Conservation (phyloP, 2,113 vertebrate genomes). For the Ploceus nigricollis region DNA sequence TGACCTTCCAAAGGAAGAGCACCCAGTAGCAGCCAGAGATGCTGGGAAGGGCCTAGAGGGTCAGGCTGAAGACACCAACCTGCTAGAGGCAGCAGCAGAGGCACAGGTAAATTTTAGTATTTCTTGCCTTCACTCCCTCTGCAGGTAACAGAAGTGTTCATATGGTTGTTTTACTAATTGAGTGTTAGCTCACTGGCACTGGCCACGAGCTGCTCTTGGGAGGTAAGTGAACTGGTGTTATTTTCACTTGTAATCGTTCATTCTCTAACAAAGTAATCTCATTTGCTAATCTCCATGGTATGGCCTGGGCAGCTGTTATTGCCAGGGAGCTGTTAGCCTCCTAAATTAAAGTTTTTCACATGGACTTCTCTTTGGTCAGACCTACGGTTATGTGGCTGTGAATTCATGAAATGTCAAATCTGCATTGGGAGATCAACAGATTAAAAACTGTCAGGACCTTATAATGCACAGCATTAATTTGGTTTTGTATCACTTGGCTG, state of each 20-base stretch:
- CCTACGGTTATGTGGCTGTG: not conserved
- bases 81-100: not conserved
- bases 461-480: not conserved
- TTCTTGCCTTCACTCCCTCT: fast-evolving
- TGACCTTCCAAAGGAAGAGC: slow-evolving; percentile 67
- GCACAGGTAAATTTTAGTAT: slow-evolving; percentile 31
- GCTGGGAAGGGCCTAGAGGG: not conserved
- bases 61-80: not conserved
- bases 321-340: not conserved
- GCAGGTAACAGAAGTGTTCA: not conserved
- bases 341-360: not conserved
- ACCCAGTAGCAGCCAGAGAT: slow-evolving; percentile 16
- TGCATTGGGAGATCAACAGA: not conserved
- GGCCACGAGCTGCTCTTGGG: not conserved
- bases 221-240: not conserved
- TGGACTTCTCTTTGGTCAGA: not conserved
- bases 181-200: not conserved
- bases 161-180: not conserved
- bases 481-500: not conserved
- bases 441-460: not conserved
- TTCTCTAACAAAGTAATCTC: not conserved
- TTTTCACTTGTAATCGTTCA: not conserved
- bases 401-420: not conserved
- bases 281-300: not conserved
- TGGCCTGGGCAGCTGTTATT: not conserved